These are phyloP conservation scores for Girardinus metallicus DNA, from an alignment of 2,797 vertebrate species.

Conservation along the genomic window DNA sequence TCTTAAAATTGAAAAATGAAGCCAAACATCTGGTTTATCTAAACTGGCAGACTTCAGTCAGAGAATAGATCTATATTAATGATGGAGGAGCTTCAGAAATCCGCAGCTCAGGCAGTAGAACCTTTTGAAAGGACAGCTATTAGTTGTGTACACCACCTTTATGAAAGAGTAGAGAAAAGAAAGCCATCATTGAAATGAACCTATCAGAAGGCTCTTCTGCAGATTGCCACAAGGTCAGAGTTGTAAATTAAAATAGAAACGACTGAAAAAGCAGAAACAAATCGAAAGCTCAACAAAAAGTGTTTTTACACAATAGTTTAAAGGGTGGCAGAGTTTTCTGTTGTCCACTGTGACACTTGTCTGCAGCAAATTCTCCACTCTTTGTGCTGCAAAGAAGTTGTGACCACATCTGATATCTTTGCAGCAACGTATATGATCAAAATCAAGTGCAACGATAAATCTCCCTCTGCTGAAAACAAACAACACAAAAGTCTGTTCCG, in stretches of 20 bases:
- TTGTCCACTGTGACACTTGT: neutral
- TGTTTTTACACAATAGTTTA: neutral
- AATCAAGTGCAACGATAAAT: neutral
- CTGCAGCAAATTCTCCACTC: neutral
- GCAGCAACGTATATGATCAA: neutral
- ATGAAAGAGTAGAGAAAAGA: neutral
- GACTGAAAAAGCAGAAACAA: neutral
- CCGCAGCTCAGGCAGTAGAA: neutral
- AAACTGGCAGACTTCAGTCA: neutral
- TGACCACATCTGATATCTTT: neutral
- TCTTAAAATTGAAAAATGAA: no score
- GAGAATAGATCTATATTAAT: neutral
- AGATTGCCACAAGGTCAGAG: neutral
- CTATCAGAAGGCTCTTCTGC: neutral
- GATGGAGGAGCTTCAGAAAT: neutral
- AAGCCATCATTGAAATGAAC: neutral
- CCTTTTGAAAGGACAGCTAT: neutral
- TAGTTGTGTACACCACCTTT: neutral
- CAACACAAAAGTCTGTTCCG: conserved; percentile 6
- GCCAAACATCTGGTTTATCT: no score
- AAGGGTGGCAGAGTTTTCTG: neutral
- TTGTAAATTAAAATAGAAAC: neutral
- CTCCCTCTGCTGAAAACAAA: neutral
- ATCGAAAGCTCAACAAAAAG: neutral
- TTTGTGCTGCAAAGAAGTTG: neutral